Evolutionary conservation across 2,113 vertebrate species (phyloP).

Genomic region (Eonycteris spelaea): DNA sequence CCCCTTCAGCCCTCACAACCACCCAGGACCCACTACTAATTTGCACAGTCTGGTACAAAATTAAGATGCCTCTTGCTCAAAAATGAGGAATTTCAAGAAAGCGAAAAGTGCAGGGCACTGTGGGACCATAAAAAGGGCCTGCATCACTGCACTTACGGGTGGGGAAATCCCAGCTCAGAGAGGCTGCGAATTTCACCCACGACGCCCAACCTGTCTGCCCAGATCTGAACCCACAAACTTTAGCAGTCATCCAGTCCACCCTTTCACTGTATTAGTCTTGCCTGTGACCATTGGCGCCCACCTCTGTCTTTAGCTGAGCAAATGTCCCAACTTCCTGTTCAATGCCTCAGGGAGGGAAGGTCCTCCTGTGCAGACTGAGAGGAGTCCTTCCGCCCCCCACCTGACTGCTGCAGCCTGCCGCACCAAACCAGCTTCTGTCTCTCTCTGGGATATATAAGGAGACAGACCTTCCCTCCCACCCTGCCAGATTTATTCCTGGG

Average conservation of each 20-base stretch:
- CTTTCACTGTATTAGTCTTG: neutral
- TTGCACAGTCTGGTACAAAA: neutral
- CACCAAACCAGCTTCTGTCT: neutral
- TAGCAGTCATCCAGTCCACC: neutral
- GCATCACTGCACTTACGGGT: neutral
- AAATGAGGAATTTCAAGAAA: neutral
- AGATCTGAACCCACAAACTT: neutral
- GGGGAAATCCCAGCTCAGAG: neutral
- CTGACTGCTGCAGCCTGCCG: neutral
- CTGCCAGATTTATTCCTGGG: conserved; percentile 48
- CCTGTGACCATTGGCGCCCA: rapidly evolving
- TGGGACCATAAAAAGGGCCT: neutral
- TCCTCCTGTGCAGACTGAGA: neutral
- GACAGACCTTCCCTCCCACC: conserved; percentile 1
- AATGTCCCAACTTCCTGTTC: neutral
- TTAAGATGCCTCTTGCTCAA: no score
- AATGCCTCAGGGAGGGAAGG: neutral
- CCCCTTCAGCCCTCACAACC: neutral
- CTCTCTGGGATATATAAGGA: neutral
- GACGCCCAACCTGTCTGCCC: no score
- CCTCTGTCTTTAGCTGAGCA: neutral
- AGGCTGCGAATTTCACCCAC: neutral
- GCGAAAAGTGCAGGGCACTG: rapidly evolving
- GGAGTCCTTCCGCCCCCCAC: neutral
- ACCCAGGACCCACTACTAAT: neutral